Conservation (phyloP, 1,140 invertebrate species). For the Aphis craccivora region DNA sequence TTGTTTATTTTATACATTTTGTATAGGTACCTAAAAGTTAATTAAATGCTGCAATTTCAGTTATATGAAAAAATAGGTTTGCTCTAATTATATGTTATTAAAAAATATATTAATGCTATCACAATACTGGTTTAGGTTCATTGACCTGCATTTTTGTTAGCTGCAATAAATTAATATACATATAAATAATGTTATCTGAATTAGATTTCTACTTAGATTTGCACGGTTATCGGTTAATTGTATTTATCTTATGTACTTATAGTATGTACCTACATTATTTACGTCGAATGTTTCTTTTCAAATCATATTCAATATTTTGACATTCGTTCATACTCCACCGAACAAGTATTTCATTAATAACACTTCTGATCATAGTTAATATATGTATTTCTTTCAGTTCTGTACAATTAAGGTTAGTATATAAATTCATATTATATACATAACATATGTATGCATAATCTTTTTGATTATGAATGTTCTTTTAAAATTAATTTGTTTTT, state of each 20-base stretch:
- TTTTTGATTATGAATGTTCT: too few species aligned
- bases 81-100: slow-evolving; percentile 23
- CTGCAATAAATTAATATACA: background rate
- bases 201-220: background rate
- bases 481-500: too few species aligned
- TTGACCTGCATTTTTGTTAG: background rate
- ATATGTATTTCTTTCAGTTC: background rate
- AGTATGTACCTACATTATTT: background rate
- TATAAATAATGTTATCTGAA: background rate
- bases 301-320: background rate
- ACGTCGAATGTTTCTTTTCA: background rate
- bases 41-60: background rate
- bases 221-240: background rate
- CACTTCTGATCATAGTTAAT: background rate
- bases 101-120: background rate
- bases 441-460: background rate
- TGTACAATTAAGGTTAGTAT: background rate
- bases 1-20: background rate
- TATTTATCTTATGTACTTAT: background rate
- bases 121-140: slow-evolving; percentile 1
- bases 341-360: background rate
- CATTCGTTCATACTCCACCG: background rate
- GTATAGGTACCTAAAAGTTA: background rate
- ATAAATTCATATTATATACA: background rate
- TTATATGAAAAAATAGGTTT: background rate